Evolutionary conservation across 2,113 vertebrate species (phyloP), one percentile per base, ranked within the genome.

Genomic region (Pelecanoides urinatrix): DNA sequence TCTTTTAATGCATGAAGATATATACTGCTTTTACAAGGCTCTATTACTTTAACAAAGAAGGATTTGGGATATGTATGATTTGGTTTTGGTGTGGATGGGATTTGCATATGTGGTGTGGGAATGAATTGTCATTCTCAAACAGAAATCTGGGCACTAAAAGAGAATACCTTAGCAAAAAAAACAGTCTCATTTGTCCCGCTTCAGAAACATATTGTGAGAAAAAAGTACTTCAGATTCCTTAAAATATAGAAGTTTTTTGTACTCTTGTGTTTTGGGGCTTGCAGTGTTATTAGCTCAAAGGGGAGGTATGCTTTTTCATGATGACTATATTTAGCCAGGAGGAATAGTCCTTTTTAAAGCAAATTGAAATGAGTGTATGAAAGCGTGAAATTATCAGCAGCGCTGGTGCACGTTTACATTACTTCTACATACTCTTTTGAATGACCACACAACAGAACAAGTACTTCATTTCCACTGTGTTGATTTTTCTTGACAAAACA

Each of bases 401-500:
- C 16, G 0, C 84, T 94, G 78, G 74, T 95, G 92, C 84, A 67
- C 92, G 88, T 95, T 97, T 97, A 94, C 94, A 94, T 96, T 96
- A 86, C 90, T 96, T 96, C 92, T 96, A 94, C 94, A 88, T 87
- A 95, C 50, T 93, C 88, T 86, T 95, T 75, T 96, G 93, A 97
- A 95, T 97, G 94, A 95, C 94, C 95, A 96, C 88, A 95, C 91
- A 93, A 96, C 90, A 96, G 90, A 97, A 95, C 89, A 97, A 94
- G 91, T 92, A 75, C 90, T 96, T 96, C 82, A 83, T 95, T 95
- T 94, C 94, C 94, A 96, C 97, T 96, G 90, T 96, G 95, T 96
- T 97, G 88, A 97, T 96, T 97, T 96, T 96, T 95, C 94, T 94
- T 96, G 94, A 97, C 95, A 97, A 97, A 97, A 94, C 92, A 86